Conservation (phyloP, 2,797 vertebrate genomes). For the Channa striata region DNA sequence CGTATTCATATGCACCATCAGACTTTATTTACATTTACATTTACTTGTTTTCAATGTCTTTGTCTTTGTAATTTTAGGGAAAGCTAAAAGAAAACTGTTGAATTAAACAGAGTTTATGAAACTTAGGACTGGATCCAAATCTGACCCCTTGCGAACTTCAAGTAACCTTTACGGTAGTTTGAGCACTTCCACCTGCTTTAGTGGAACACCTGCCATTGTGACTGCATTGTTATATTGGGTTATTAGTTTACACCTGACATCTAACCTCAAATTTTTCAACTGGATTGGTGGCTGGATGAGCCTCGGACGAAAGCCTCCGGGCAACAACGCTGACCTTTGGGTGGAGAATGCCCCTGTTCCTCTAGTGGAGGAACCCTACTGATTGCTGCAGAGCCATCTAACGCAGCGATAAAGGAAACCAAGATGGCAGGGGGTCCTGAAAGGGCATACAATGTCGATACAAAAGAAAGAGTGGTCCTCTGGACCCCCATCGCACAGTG, state of each 20-base stretch:
- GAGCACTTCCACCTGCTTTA: neutral
- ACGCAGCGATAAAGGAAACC: constrained; percentile 79
- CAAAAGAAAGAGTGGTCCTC: constrained; percentile 76
- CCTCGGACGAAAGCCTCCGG: constrained; percentile 49
- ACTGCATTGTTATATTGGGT: neutral
- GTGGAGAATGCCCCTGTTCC: constrained; percentile 75
- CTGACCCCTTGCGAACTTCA: neutral
- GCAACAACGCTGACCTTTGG: constrained; percentile 81
- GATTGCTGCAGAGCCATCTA: constrained; percentile 70
- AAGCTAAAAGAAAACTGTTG: too few relatives aligned
- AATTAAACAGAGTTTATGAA: too few relatives aligned
- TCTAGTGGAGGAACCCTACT: constrained; percentile 74
- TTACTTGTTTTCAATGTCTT: too few relatives aligned
- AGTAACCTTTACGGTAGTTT: neutral
- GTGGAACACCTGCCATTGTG: neutral
- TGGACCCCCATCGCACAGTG: constrained; percentile 67
- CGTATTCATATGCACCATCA: too few relatives aligned
- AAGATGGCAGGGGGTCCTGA: constrained; percentile 72
- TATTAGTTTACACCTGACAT: constrained; percentile 4
- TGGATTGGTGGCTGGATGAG: constrained; percentile 24
- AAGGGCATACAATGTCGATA: constrained; percentile 84
- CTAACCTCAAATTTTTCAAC: constrained; percentile 23
- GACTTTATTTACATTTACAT: too few relatives aligned
- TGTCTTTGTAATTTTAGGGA: too few relatives aligned
- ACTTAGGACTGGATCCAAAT: too few relatives aligned